Percentiles rank a stretch among this genome's conserved stretches.
Evolutionary conservation across 2,797 vertebrate species (phyloP).

Genomic region (Cichlasoma orientale): DNA sequence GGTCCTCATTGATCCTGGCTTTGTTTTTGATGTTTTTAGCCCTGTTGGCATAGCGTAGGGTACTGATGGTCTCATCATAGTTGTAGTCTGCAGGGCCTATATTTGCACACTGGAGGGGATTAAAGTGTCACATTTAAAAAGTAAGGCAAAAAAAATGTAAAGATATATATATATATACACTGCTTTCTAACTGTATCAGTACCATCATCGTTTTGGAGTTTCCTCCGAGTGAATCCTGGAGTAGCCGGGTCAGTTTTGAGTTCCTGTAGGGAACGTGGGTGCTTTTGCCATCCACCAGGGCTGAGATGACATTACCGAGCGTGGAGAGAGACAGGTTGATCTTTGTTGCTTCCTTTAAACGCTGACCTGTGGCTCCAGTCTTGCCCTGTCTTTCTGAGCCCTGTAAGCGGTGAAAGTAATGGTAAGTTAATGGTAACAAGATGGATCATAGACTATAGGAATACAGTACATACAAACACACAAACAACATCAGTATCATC

Average conservation of each 20-base stretch:
- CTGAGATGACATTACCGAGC: slow-evolving; percentile 98
- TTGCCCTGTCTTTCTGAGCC: slow-evolving; percentile 98
- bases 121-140: slow-evolving; percentile 12
- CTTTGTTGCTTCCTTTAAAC: slow-evolving; percentile 98
- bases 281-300: slow-evolving; percentile 97
- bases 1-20: slow-evolving; percentile 98
- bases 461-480: not conserved
- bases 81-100: slow-evolving; percentile 99
- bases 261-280: slow-evolving; percentile 98
- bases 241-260: slow-evolving; percentile 95
- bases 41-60: slow-evolving; percentile 94
- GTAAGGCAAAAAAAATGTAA: not conserved
- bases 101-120: slow-evolving; percentile 90
- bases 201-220: slow-evolving; percentile 99
- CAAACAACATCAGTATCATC: not conserved
- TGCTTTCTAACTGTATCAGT: slow-evolving; percentile 35
- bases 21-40: slow-evolving; percentile 99
- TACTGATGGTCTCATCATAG: slow-evolving; percentile 98
- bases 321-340: slow-evolving; percentile 98
- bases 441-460: not conserved
- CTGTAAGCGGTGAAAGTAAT: slow-evolving; percentile 53
- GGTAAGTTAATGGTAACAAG: not conserved
- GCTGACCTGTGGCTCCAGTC: slow-evolving; percentile 96
- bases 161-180: no score
- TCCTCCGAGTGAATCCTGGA: slow-evolving; percentile 97